These are phyloP conservation scores for Pygoscelis antarcticus DNA, from an alignment of 2,113 vertebrate species.

Conservation along the genomic window DNA sequence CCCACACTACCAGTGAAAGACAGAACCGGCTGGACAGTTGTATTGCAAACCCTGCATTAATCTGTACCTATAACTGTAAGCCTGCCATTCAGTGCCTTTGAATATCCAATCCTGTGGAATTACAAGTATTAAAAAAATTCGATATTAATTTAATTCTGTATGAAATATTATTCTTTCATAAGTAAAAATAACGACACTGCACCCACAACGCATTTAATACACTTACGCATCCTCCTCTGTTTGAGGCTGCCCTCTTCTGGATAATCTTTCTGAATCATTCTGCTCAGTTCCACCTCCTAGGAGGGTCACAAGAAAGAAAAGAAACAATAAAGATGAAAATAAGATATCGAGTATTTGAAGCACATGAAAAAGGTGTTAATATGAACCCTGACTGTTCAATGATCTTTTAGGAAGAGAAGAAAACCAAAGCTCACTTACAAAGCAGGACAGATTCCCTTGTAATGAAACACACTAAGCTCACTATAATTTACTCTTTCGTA, in stretches of 20 bases:
- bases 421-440: not conserved
- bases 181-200: not conserved
- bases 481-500: not conserved
- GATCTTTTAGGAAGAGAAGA: not conserved
- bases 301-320: not conserved
- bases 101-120: not conserved
- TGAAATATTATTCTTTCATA: not conserved
- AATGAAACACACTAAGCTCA: not conserved
- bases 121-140: not conserved
- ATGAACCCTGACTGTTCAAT: not conserved
- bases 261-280: not conserved
- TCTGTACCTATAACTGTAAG: not conserved
- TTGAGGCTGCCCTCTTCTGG: constrained; percentile 61
- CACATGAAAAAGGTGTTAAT: not conserved
- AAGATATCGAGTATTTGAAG: not conserved
- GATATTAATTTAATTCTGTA: not conserved
- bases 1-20: not conserved
- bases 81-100: not conserved
- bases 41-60: not conserved
- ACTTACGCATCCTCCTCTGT: constrained; percentile 65
- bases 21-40: not conserved
- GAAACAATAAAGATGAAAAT: not conserved
- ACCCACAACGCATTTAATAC: accelerated
- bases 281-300: not conserved
- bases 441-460: not conserved